Evolutionary conservation across 2,797 vertebrate species (phyloP).

Genomic region (Thunnus albacares): DNA sequence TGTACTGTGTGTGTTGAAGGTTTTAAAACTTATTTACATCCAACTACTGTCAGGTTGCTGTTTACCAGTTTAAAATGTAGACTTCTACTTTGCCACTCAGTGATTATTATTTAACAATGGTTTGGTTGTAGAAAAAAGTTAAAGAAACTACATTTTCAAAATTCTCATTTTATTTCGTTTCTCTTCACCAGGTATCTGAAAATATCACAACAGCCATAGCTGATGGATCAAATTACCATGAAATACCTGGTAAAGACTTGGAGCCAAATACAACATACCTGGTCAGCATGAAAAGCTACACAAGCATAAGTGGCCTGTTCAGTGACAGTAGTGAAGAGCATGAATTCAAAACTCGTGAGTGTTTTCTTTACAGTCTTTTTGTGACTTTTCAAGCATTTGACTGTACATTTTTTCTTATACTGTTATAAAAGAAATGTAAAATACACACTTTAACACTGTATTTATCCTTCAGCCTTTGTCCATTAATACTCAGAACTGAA

Average conservation of each 20-base stretch:
- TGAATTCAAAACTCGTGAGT: slow-evolving; percentile 71
- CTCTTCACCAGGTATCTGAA: neutral
- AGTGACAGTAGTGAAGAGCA: slow-evolving; percentile 53
- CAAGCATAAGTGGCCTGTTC: fast-evolving
- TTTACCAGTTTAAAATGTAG: too few relatives aligned
- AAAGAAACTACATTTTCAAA: too few relatives aligned
- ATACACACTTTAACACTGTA: too few relatives aligned
- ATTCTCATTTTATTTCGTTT: neutral
- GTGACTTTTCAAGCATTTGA: neutral
- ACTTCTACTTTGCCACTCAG: too few relatives aligned
- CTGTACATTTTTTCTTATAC: neutral
- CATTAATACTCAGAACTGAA: too few relatives aligned
- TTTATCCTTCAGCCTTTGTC: too few relatives aligned
- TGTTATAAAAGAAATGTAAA: too few relatives aligned
- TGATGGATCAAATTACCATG: fast-evolving
- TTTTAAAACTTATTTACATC: too few relatives aligned
- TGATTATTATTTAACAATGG: too few relatives aligned
- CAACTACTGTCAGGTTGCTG: neutral
- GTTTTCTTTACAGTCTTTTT: neutral
- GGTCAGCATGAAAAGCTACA: slow-evolving; percentile 51
- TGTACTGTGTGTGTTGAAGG: too few relatives aligned
- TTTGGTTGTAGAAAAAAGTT: too few relatives aligned
- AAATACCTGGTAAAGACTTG: slow-evolving; percentile 18
- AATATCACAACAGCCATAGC: fast-evolving
- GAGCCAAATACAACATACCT: slow-evolving; percentile 48